phyloP scores from a whole-genome alignment of 1,140 invertebrate species.

The Phortica variegata region DNA sequence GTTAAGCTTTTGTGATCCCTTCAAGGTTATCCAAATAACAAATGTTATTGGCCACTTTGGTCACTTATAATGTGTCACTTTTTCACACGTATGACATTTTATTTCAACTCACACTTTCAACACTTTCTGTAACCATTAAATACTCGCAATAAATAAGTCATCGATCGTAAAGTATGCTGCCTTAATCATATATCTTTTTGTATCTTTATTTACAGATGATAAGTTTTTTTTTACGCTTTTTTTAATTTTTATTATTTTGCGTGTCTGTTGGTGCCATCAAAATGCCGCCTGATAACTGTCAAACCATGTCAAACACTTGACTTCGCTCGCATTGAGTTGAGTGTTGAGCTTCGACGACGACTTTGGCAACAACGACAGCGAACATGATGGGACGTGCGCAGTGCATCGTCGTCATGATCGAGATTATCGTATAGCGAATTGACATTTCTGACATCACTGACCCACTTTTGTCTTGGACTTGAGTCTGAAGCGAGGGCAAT shows the following conservation, averaged over 20 bases:
- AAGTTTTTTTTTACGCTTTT: too few species aligned
- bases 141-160: too few species aligned
- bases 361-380: conserved; percentile 21
- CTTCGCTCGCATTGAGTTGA: conserved; percentile 16
- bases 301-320: conserved; percentile 35
- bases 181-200: too few species aligned
- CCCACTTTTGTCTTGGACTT: conserved; percentile 29
- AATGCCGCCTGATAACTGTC: conserved; percentile 32
- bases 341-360: conserved; percentile 34
- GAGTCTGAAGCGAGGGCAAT: conserved; percentile 13
- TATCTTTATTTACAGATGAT: too few species aligned
- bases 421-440: conserved; percentile 11
- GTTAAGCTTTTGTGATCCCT: too few species aligned
- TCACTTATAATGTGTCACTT: too few species aligned
- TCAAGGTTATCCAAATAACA: too few species aligned
- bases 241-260: conserved; percentile 1
- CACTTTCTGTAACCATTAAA: too few species aligned
- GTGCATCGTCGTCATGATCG: conserved; percentile 1
- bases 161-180: too few species aligned
- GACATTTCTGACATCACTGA: conserved; percentile 39
- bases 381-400: conserved; percentile 11
- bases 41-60: too few species aligned
- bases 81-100: too few species aligned
- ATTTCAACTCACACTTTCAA: too few species aligned
- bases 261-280: conserved; percentile 15